Evolutionary conservation across 2,888 invertebrate genomes (phyloP).

Genomic region (Tenthredo scrophulariae): DNA sequence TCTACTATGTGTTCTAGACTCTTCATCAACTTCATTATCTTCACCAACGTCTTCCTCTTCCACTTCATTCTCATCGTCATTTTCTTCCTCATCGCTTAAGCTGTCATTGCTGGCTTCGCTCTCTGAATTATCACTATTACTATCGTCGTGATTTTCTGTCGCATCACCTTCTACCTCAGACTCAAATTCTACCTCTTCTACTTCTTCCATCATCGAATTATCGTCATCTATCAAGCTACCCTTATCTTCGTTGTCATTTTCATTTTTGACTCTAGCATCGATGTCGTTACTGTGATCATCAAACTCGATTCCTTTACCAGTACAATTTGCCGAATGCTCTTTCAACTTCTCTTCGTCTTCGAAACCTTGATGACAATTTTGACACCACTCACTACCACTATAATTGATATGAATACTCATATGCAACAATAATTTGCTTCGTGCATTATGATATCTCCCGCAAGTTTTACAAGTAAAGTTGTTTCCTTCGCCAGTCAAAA

Average conservation of each 20-base stretch:
- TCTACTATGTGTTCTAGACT: conserved; percentile 63
- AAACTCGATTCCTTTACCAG: conserved; percentile 65
- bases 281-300: conserved; percentile 58
- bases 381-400: conserved; percentile 70
- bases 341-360: conserved; percentile 68
- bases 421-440: conserved; percentile 80
- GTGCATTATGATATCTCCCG: conserved; percentile 81
- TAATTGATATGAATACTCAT: conserved; percentile 81
- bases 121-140: conserved; percentile 62
- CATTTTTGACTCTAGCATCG: conserved; percentile 40
- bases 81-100: conserved; percentile 62
- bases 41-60: conserved; percentile 57
- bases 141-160: conserved; percentile 64
- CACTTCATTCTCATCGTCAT: conserved; percentile 59
- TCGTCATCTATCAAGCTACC: conserved; percentile 67
- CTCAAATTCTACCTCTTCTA: conserved; percentile 61
- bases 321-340: conserved; percentile 69
- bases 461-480: conserved; percentile 81
- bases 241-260: conserved; percentile 62
- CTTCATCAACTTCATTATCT: conserved; percentile 58
- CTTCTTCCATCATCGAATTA: conserved; percentile 59
- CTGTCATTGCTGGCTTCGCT: conserved; percentile 61
- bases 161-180: conserved; percentile 63
- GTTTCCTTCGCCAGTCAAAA: conserved; percentile 80
- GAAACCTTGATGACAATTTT: conserved; percentile 71